These are phyloP conservation scores for Urophycis tenuis DNA, from an alignment of 2,797 vertebrate species.

Conservation along the genomic window DNA sequence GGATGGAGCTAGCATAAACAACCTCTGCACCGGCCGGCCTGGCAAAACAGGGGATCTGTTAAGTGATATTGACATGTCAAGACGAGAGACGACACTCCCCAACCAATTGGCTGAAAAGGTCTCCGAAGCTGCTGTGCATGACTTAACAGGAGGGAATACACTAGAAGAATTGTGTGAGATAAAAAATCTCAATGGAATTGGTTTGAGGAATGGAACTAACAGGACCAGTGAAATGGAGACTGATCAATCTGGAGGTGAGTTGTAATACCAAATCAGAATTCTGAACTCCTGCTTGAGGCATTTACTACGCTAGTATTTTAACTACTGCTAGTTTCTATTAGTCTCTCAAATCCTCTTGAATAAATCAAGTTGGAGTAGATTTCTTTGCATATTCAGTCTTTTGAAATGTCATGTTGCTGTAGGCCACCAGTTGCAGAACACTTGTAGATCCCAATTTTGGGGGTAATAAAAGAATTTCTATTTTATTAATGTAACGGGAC, in stretches of 20 bases:
- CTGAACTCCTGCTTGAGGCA: slow-evolving; percentile 2
- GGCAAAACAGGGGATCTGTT: slow-evolving; percentile 63
- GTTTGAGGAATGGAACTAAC: slow-evolving; percentile 66
- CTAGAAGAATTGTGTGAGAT: slow-evolving; percentile 41
- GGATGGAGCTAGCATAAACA: slow-evolving; percentile 62
- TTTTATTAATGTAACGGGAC: no score
- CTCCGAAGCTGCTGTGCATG: slow-evolving; percentile 26
- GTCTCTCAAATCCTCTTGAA: not conserved
- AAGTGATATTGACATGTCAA: slow-evolving; percentile 62
- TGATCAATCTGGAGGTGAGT: slow-evolving; percentile 85
- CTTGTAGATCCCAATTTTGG: no score
- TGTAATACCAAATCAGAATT: slow-evolving; percentile 10
- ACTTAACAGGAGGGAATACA: slow-evolving; percentile 26
- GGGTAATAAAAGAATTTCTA: no score
- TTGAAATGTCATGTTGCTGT: not conserved
- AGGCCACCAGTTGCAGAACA: not conserved
- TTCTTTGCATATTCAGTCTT: not conserved
- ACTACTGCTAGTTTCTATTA: not conserved
- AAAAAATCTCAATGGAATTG: slow-evolving; percentile 68
- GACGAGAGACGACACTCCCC: slow-evolving; percentile 28
- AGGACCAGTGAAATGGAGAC: slow-evolving; percentile 72
- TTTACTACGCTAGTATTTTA: no score
- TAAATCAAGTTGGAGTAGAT: not conserved
- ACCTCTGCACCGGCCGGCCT: slow-evolving; percentile 56
- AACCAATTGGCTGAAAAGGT: slow-evolving; percentile 36